Percentiles rank a stretch among this genome's conserved stretches.
Conservation (phyloP, 2,113 vertebrate genomes). For the Mustelus asterias region DNA sequence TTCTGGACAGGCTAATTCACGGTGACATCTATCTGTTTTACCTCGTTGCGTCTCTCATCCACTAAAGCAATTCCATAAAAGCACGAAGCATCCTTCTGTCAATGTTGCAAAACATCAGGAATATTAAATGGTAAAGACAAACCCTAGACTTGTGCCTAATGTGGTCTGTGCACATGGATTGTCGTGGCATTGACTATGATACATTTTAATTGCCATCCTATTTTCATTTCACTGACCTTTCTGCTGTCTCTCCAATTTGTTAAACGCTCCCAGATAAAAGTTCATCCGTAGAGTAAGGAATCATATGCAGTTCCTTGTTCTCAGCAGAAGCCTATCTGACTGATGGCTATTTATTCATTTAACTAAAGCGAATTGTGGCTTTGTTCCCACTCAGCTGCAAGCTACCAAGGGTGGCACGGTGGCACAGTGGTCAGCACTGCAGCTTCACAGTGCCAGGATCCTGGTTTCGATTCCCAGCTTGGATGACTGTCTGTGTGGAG, state of each 20-base stretch:
- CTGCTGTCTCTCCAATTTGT: conserved; percentile 18
- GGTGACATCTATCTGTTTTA: not conserved
- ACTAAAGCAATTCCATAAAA: not conserved
- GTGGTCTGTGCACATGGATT: not conserved
- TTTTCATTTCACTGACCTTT: not conserved
- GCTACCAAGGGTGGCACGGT: not conserved
- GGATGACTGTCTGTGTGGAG: too few relatives aligned
- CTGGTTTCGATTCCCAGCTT: too few relatives aligned
- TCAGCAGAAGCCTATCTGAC: not conserved
- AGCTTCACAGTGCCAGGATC: too few relatives aligned
- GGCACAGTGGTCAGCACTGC: too few relatives aligned
- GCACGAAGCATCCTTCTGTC: not conserved
- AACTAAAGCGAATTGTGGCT: not conserved
- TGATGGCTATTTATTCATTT: not conserved
- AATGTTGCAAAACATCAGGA: not conserved
- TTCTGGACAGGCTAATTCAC: not conserved
- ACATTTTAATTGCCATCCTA: conserved; percentile 18
- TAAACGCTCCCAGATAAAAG: not conserved
- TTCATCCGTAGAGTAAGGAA: not conserved
- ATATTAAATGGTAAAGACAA: not conserved
- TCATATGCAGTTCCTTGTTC: not conserved
- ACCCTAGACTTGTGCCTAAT: not conserved
- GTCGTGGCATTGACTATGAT: not conserved
- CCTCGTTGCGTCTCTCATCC: not conserved
- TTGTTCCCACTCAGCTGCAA: not conserved